A percentile compares a stretch with the other conserved stretches of the same genome.
phyloP scores from a whole-genome alignment of 2,888 invertebrate genomes.

The Actias luna region DNA sequence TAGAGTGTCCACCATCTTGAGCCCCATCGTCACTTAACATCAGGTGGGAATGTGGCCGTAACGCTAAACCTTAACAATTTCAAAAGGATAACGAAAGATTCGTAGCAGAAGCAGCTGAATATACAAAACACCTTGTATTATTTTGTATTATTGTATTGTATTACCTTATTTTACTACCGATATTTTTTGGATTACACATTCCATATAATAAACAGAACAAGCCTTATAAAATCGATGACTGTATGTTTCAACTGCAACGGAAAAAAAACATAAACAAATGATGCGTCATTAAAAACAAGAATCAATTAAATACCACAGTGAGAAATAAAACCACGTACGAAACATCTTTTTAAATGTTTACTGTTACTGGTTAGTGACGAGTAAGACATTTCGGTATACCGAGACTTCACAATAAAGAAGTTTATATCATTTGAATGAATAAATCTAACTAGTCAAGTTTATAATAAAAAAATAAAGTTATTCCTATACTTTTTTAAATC shows the following conservation, averaged over 20 bases:
- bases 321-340: slow-evolving; percentile 22
- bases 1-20: too few relatives aligned
- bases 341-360: slow-evolving; percentile 19
- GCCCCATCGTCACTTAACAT: too few relatives aligned
- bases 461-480: too few relatives aligned
- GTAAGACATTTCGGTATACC: not conserved
- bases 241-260: slow-evolving; percentile 19
- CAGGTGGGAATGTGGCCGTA: too few relatives aligned
- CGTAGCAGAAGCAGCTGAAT: too few relatives aligned
- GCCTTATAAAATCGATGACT: not conserved
- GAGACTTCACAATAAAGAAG: not conserved
- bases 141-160: too few relatives aligned
- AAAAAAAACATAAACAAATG: slow-evolving; percentile 27
- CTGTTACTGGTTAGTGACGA: not conserved
- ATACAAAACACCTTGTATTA: too few relatives aligned
- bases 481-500: too few relatives aligned
- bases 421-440: not conserved
- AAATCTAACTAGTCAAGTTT: too few relatives aligned
- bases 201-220: not conserved
- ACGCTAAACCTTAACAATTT: too few relatives aligned
- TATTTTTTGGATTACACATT: not conserved
- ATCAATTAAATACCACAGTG: slow-evolving; percentile 23
- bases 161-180: too few relatives aligned
- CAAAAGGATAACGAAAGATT: too few relatives aligned
- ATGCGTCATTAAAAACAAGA: slow-evolving; percentile 14